A percentile compares a stretch with the other conserved stretches of the same genome.
Conservation (phyloP, 2,888 invertebrate genomes). For the Stenodema calcarata region DNA sequence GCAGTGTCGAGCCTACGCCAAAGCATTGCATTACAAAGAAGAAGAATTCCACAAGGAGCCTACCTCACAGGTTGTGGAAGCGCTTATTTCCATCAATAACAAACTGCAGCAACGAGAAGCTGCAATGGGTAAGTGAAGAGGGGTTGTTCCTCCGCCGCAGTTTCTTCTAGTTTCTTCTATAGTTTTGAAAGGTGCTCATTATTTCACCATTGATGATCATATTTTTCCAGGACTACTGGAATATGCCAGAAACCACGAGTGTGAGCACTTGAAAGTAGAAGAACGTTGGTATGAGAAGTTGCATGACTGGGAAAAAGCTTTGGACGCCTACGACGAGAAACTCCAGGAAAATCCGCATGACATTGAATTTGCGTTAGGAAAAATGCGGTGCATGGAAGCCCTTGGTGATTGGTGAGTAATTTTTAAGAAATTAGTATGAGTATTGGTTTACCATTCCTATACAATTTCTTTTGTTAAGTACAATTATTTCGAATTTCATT, state of each 20-base stretch:
- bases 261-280: constrained; percentile 69
- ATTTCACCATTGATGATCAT: background rate
- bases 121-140: constrained; percentile 75
- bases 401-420: constrained; percentile 85
- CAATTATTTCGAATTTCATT: no score
- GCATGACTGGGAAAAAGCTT: constrained; percentile 97
- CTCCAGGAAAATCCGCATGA: constrained; percentile 71
- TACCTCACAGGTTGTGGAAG: constrained; percentile 87
- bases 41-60: constrained; percentile 88
- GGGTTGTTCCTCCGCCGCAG: background rate
- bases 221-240: constrained; percentile 70
- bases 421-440: background rate
- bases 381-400: constrained; percentile 90
- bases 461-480: no score
- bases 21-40: constrained; percentile 87
- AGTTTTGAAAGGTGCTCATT: no score
- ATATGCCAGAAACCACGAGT: constrained; percentile 83
- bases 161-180: background rate
- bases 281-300: constrained; percentile 98
- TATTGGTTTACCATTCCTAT: background rate
- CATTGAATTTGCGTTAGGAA: constrained; percentile 83
- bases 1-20: constrained; percentile 87
- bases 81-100: constrained; percentile 95
- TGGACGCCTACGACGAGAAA: constrained; percentile 83
- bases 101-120: constrained; percentile 98